Conservation (phyloP, 2,888 invertebrate species). For the Caenorhabditis panamensis region DNA sequence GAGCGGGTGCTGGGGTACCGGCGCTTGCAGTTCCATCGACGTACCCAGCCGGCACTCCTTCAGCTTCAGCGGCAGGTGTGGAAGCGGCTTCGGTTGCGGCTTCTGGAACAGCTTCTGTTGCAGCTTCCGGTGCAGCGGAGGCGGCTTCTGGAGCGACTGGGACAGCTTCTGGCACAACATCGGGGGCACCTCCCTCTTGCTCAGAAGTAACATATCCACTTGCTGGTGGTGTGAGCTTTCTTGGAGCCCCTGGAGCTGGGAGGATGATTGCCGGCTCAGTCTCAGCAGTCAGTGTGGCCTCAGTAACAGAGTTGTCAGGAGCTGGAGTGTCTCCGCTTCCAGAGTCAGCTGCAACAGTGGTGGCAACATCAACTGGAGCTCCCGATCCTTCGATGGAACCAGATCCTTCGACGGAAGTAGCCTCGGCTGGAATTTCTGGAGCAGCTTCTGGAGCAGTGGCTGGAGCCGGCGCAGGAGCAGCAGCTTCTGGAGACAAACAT, state of each 20-base stretch:
- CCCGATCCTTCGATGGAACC: conserved; percentile 48
- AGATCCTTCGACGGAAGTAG: conserved; percentile 44
- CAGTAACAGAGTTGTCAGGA: conserved; percentile 36
- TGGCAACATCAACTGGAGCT: conserved; percentile 32
- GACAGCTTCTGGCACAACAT: conserved; percentile 20
- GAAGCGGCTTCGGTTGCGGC: conserved; percentile 17
- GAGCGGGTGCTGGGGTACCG: conserved; percentile 29
- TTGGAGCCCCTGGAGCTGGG: conserved; percentile 43
- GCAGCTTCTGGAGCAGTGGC: conserved; percentile 30
- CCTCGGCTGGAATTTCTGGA: neutral
- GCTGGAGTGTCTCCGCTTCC: conserved; percentile 30
- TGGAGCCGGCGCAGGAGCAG: conserved; percentile 29
- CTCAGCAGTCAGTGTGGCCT: conserved; percentile 37
- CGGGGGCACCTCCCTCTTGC: conserved; percentile 11
- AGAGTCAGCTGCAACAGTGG: conserved; percentile 21
- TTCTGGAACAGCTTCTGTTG: neutral
- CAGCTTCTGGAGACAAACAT: neutral
- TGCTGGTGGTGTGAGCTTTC: conserved; percentile 49
- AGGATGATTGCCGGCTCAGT: conserved; percentile 55
- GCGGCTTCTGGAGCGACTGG: conserved; percentile 18
- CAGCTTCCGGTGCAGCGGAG: conserved; percentile 6
- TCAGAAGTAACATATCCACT: conserved; percentile 57
- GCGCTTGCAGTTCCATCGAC: conserved; percentile 45
- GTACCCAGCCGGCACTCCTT: conserved; percentile 28
- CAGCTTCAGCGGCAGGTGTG: conserved; percentile 30